Percentiles rank a stretch among this genome's conserved stretches.
Conservation (phyloP, 2,797 vertebrate species). For the Cynodonichthys magdalenae region DNA sequence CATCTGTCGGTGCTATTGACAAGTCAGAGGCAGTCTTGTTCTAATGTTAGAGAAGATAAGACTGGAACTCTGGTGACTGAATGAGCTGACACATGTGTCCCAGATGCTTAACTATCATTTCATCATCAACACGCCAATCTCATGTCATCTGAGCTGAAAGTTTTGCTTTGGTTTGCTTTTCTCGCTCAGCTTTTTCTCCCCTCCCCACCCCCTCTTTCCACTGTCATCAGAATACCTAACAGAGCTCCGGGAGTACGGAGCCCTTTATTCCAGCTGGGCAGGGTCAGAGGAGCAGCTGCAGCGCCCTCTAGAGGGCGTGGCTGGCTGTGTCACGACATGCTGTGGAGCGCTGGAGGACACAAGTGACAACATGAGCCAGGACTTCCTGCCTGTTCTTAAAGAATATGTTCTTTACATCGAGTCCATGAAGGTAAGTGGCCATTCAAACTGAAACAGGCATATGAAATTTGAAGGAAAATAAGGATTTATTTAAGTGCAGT, state of each 20-base stretch:
- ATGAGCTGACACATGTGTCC: background rate
- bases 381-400: slow-evolving; percentile 92
- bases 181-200: background rate
- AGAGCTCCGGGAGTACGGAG: slow-evolving; percentile 92
- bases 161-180: too few relatives aligned
- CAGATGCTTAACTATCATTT: background rate
- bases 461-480: too few relatives aligned
- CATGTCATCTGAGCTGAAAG: background rate
- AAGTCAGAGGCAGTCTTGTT: background rate
- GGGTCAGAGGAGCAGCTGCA: slow-evolving; percentile 86
- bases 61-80: slow-evolving; percentile 4
- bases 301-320: slow-evolving; percentile 90
- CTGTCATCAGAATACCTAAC: slow-evolving; percentile 88
- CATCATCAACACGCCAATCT: background rate
- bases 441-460: background rate
- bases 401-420: slow-evolving; percentile 95
- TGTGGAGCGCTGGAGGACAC: slow-evolving; percentile 90
- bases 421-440: slow-evolving; percentile 91
- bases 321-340: slow-evolving; percentile 87
- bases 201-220: too few relatives aligned
- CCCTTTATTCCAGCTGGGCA: slow-evolving; percentile 93
- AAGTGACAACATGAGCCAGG: slow-evolving; percentile 92
- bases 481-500: too few relatives aligned
- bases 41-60: slow-evolving; percentile 18
- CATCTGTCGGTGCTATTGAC: slow-evolving; percentile 30